These are phyloP conservation scores for Ostrea edulis DNA, from an alignment of 1,140 invertebrate species.

Conservation along the genomic window DNA sequence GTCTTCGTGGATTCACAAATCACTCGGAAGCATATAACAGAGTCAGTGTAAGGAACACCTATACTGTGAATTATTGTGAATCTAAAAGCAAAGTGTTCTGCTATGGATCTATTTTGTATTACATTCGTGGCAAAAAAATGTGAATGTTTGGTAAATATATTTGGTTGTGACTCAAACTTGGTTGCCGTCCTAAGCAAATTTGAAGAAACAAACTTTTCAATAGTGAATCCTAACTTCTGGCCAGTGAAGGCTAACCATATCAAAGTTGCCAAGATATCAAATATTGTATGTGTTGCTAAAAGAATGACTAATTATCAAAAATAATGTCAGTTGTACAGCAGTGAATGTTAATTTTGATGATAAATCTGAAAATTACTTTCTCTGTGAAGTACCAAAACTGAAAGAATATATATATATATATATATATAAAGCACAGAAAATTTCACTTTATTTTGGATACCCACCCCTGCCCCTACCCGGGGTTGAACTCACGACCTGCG, in stretches of 20 bases:
- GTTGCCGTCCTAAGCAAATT: not conserved
- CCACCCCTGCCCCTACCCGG: no score
- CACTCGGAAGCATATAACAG: slow-evolving; percentile 35
- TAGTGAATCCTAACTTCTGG: slow-evolving; percentile 38
- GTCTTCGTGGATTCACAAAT: slow-evolving; percentile 24
- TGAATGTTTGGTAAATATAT: slow-evolving; percentile 29
- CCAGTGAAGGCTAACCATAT: slow-evolving; percentile 18
- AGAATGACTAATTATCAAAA: no score
- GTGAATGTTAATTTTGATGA: slow-evolving; percentile 44
- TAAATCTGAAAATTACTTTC: not conserved
- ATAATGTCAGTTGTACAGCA: slow-evolving; percentile 32
- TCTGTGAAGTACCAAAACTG: slow-evolving; percentile 43
- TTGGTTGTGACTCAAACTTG: slow-evolving; percentile 9
- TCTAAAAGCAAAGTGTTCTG: not conserved
- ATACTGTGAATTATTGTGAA: slow-evolving; percentile 38
- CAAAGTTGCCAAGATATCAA: slow-evolving; percentile 22
- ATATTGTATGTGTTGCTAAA: slow-evolving; percentile 5
- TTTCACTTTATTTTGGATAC: no score
- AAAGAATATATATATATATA: no score
- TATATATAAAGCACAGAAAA: no score
- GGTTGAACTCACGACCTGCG: no score
- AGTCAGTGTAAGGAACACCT: slow-evolving; percentile 42
- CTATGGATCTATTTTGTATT: slow-evolving; percentile 32
- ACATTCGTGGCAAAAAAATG: slow-evolving; percentile 39
- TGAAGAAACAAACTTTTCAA: not conserved